Base-by-base conservation (phyloP, 2,888 invertebrate genomes). In the Ichneumon xanthorius region DNA sequence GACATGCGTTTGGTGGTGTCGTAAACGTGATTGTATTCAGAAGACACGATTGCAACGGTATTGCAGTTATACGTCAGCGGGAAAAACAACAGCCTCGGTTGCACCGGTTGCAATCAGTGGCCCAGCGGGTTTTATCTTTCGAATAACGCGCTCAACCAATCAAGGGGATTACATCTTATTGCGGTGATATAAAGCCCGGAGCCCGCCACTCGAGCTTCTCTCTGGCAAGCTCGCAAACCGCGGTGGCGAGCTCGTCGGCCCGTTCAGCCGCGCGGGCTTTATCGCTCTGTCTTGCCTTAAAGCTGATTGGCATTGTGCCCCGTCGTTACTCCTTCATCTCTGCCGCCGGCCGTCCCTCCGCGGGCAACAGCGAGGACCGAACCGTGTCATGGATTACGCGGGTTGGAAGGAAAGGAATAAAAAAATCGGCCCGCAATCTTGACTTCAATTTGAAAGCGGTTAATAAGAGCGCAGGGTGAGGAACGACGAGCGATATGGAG, bases 301-400 rank as follows among this genome's bases (percentile, higher is more conserved):
- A 86, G 76, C 82, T 84, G 86, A 86, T 86, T 86, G 84, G 82
- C 82, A 86, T 79, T 72, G 79, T 76, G 78, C 70, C 82, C 55
- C 55, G 76, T 63, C 55, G 78, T 61, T 65, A 71, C 50, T 55
- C 65, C 70, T 82, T 77, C 77, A 63, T 72, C 63, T 71, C 37
- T 63, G 45, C 37, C 14, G 26, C 37, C 7, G 61, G 30, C 30
- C 48, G 45, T 70, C 48, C 22, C 5, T 67, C 19, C 50, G 9
- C 37, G 19, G 14, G 6, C 5, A 50, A 3, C 19, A 7, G 37
- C 76, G 11, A 19, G 50, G n/a, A 53, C 30, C 16, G 11, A 22
- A 26, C 3, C 26, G 78, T 70, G 58, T 61, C 78, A 26, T 58
- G 68, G 68, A 70, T 70, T 70, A 70, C 78, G 68, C 45, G 19